Evolutionary conservation across 2,113 vertebrate genomes (phyloP).

Genomic region (Platycercus adscitus): DNA sequence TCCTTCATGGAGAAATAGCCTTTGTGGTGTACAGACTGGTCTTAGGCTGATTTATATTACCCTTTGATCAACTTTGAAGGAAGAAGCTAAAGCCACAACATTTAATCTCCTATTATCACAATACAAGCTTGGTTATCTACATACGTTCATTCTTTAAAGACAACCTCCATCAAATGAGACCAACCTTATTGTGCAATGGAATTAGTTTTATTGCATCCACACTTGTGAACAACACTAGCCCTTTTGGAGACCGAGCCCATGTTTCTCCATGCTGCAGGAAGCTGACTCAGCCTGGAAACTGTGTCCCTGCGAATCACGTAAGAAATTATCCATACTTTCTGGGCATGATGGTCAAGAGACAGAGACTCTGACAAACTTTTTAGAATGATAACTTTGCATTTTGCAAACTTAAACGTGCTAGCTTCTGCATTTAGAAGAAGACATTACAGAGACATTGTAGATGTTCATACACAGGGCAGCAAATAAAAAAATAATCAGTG

Average conservation of each 20-base stretch:
- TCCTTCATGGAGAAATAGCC: neutral
- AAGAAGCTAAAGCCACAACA: neutral
- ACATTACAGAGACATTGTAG: neutral
- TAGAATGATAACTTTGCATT: neutral
- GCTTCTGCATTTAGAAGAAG: neutral
- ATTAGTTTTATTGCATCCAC: neutral
- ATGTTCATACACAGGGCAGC: neutral
- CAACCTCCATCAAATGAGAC: neutral
- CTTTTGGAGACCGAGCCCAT: neutral
- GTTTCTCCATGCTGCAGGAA: neutral
- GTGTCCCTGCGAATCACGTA: neutral
- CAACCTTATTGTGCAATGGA: neutral
- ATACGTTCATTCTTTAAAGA: neutral
- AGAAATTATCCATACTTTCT: neutral
- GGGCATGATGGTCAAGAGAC: neutral
- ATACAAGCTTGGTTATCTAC: neutral
- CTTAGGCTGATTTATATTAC: neutral
- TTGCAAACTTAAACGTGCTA: neutral
- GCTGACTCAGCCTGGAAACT: neutral
- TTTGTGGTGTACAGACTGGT: neutral
- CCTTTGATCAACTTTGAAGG: neutral
- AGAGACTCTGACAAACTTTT: neutral
- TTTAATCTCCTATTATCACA: neutral
- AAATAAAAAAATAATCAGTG: neutral
- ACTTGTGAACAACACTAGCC: neutral